Base-by-base conservation (phyloP, 2,888 invertebrate genomes). In the Strigamia transsilvanica region DNA sequence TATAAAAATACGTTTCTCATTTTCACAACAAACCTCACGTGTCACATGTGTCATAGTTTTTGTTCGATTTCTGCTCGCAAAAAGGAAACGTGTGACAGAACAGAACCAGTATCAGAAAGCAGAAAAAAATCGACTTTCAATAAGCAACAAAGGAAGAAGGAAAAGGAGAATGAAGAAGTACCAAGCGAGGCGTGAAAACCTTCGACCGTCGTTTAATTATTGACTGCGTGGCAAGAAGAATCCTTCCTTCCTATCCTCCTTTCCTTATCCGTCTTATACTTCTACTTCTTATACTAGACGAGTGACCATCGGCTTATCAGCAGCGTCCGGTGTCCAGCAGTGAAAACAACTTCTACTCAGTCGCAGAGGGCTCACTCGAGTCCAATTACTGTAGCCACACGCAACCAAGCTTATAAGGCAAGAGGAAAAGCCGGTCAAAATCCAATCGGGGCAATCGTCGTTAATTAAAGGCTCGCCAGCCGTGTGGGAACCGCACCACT, bases 371-470 rank as follows among this genome's bases (percentile, higher is more conserved):
- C 61, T 27, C 73, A 12, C 73, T 13, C 27, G 73, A 32, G 73
- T 73, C 73, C 73, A 73, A 73, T 73, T 73, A 73, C 73, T 61
- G 73, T 32, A 73, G 73, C 73, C 73, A n/a, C 73, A 73, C 32
- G 32, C 73, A 73, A n/a, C 73, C 73, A 32, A 73, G 73, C 73
- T 73, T 73, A 73, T 23, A 73, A 23, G 73, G 73, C 73, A 73
- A n/a, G 32, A 32, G 46, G 79, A 41, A 79, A 80, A 51, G 51
- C 80, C 80, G 23, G 46, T 18, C 23, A 80, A 51, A 80, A 80
- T 80, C 80, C 80, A 80, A 80, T 80, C 51, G 46, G 42, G 32
- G 46, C 80, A 80, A 80, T 80, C 80, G 51, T 80, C 80, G 51
- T 51, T 80, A 80, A 80, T 80, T 80, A 80, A 80, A 23, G 46